Evolutionary conservation across 2,113 vertebrate species (phyloP).

Genomic region (Crocuta crocuta): DNA sequence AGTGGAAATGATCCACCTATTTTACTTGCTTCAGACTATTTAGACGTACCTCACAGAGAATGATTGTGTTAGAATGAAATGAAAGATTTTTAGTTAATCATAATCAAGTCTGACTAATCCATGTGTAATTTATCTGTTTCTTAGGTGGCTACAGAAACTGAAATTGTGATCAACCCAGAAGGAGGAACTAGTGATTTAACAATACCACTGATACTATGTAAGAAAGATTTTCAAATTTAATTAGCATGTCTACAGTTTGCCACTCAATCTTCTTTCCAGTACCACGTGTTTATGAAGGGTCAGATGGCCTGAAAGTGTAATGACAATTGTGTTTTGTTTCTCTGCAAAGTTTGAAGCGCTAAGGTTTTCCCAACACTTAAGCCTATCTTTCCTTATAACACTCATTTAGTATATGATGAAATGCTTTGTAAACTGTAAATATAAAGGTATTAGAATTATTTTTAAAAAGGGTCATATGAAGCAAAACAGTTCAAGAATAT

Average conservation of each 20-base stretch:
- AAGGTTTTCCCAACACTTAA: neutral
- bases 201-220: neutral
- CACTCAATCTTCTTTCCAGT: neutral
- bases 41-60: neutral
- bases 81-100: neutral
- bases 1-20: neutral
- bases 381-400: neutral
- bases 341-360: neutral
- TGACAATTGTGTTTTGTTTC: neutral
- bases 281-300: neutral
- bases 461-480: neutral
- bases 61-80: neutral
- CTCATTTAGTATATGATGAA: neutral
- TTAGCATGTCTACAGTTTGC: neutral
- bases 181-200: neutral
- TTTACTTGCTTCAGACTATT: neutral
- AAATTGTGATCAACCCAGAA: neutral
- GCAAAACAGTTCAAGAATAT: neutral
- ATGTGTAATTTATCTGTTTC: neutral
- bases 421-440: neutral
- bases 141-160: neutral
- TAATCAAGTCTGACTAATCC: neutral
- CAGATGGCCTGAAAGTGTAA: neutral
- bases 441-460: neutral
- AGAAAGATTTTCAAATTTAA: slow-evolving; percentile 53